Evolutionary conservation across 2,888 invertebrate species (phyloP).

Genomic region (Mythimna loreyi): DNA sequence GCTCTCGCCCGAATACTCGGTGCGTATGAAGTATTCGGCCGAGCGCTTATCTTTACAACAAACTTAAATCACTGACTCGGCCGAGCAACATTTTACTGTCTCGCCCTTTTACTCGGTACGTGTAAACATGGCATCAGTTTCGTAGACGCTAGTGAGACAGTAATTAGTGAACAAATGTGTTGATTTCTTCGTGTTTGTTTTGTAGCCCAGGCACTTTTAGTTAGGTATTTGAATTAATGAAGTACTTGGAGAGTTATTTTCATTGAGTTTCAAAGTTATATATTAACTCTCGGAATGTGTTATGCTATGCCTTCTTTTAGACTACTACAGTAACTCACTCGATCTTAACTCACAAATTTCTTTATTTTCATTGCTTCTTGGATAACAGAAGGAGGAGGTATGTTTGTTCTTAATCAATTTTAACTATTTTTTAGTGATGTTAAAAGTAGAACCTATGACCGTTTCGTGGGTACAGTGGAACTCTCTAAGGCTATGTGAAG

Average conservation of each 20-base stretch:
- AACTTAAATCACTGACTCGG: no score
- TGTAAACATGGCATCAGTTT: no score
- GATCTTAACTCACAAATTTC: constrained; percentile 15
- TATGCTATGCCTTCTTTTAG: constrained; percentile 4
- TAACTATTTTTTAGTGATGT: neutral
- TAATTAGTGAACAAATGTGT: constrained; percentile 28
- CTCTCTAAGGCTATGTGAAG: neutral
- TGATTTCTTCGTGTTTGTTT: constrained; percentile 36
- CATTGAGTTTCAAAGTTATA: constrained; percentile 10
- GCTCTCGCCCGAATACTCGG: no score
- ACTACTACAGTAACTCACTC: constrained; percentile 4
- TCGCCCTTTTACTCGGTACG: no score
- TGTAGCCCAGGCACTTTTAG: constrained; percentile 31
- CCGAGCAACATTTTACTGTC: no score
- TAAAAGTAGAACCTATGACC: neutral
- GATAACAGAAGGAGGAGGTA: constrained; percentile 86
- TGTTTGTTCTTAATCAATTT: constrained; percentile 69
- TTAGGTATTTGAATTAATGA: constrained; percentile 26
- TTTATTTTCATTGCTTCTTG: constrained; percentile 55
- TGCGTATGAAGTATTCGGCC: no score
- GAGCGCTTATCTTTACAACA: no score
- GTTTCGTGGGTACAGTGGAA: neutral
- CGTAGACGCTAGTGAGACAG: constrained; percentile 42
- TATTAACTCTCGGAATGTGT: constrained; percentile 19
- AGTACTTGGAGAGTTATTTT: constrained; percentile 17